phyloP scores from a whole-genome alignment of 2,888 invertebrate genomes.

The Microctonus brassicae region DNA sequence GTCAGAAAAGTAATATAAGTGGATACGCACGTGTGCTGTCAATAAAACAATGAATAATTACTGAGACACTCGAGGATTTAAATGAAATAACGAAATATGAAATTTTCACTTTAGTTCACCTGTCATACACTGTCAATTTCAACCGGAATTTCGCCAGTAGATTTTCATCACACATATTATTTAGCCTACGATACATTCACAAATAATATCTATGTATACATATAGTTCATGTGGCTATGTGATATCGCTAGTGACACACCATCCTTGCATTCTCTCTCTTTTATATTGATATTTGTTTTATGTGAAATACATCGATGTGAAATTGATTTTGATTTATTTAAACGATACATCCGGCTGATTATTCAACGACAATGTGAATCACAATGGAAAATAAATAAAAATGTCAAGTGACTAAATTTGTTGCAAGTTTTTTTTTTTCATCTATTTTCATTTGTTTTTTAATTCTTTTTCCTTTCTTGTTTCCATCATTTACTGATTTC shows the following conservation, averaged over 20 bases:
- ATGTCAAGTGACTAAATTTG: not conserved
- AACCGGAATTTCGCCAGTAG: not conserved
- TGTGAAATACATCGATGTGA: slow-evolving; percentile 7
- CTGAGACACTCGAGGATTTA: not conserved
- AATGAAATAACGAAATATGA: slow-evolving; percentile 18
- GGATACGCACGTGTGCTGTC: too few species aligned
- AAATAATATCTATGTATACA: slow-evolving; percentile 4
- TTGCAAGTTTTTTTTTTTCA: not conserved
- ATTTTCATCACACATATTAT: slow-evolving; percentile 17
- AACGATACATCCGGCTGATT: slow-evolving; percentile 10
- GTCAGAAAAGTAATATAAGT: too few species aligned
- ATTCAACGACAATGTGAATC: not conserved
- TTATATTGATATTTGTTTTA: not conserved
- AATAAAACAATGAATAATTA: not conserved
- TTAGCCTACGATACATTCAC: not conserved
- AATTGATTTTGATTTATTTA: slow-evolving; percentile 21
- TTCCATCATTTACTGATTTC: not conserved
- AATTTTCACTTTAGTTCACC: not conserved
- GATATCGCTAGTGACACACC: not conserved
- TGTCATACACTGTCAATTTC: not conserved
- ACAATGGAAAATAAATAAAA: not conserved
- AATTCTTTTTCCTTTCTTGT: not conserved
- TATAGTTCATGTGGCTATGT: not conserved
- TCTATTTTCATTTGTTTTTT: not conserved
- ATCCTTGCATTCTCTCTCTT: not conserved